Base-by-base conservation (phyloP, 1,140 invertebrate species). In the Pseudobourletiella spinata region DNA sequence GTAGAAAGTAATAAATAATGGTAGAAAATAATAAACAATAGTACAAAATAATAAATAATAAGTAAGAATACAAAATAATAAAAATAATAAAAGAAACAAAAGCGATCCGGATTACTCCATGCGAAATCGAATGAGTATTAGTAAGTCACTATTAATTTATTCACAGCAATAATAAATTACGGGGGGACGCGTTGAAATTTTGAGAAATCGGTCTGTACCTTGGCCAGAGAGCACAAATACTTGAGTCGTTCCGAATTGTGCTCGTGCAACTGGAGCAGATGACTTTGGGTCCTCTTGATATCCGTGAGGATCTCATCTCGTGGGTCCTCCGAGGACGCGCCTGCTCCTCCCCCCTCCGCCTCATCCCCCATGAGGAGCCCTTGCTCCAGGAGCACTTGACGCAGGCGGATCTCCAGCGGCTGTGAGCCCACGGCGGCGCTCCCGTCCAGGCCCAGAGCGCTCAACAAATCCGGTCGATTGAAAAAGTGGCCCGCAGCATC, bases 261-360 rank as follows among this genome's bases (percentile, higher is more conserved):
- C 20, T 64, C 25, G 35, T 67, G 68, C 2, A 70, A 22, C n/a
- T 62, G 62, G 16, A 46, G 61, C 3, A 61, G 43, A 11, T 22
- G 28, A 25, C 24, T 48, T 15, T 65, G 63, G 24, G 65, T 67
- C 52, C 61, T 48, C 26, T 64, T 57, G 26, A 70, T 67, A 29
- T 70, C 68, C 0, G 51, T 26, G 18, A 70, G 28, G 11, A 70
- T 58, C 59, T 70, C 68, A 57, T 70, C 68, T 24, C 62, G 57
- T 11, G 16, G 16, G 6, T 55, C 52, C 2, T 55, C 52, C 48
- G 22, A 24, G 3, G 4, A 4, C 8, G n/a, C n/a, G n/a, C 8
- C 8, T 14, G 6, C 8, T 1, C 42, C 57, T 55, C 56, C 32
- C 14, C 30, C 11, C 8, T 66, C 61, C 3, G 61, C 43, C 20